Conservation (phyloP, 2,888 invertebrate genomes). For the Dicyrtomina minuta region DNA sequence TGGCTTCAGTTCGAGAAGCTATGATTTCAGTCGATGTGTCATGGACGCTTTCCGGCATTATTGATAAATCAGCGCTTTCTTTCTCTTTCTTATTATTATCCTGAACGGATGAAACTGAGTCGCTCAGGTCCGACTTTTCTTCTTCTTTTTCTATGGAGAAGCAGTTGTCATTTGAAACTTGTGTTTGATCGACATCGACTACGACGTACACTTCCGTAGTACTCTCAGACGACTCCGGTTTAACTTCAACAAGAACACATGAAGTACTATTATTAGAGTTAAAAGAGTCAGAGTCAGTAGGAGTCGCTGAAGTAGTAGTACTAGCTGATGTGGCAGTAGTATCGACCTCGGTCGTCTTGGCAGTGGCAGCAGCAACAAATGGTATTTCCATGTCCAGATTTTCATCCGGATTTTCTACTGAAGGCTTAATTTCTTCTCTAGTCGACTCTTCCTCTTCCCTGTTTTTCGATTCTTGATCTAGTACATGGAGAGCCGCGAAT, state of each 20-base stretch:
- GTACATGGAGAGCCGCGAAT: slow-evolving; percentile 8
- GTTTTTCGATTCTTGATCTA: background rate
- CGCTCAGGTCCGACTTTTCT: background rate
- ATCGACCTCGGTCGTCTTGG: too few relatives aligned
- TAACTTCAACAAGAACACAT: slow-evolving; percentile 14
- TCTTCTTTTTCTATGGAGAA: background rate
- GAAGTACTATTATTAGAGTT: slow-evolving; percentile 3
- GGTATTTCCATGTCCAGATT: slow-evolving; percentile 11
- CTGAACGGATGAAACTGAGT: too few relatives aligned
- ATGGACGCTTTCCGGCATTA: slow-evolving; percentile 2
- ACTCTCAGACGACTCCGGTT: background rate
- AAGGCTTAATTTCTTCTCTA: slow-evolving; percentile 4
- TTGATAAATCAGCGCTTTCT: background rate
- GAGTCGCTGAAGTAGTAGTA: background rate
- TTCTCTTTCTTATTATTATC: background rate
- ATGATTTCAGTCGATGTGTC: slow-evolving; percentile 1
- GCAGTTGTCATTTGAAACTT: slow-evolving; percentile 13
- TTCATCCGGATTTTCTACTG: slow-evolving; percentile 15
- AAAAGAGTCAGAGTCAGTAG: too few relatives aligned
- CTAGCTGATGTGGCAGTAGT: slow-evolving; percentile 9
- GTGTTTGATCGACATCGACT: background rate
- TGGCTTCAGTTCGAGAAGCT: too few relatives aligned
- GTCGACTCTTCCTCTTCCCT: background rate
- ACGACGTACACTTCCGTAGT: background rate
- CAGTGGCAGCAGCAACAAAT: slow-evolving; percentile 10